Conservation (phyloP, 2,113 vertebrate species). For the Zosterops hypoxanthus region DNA sequence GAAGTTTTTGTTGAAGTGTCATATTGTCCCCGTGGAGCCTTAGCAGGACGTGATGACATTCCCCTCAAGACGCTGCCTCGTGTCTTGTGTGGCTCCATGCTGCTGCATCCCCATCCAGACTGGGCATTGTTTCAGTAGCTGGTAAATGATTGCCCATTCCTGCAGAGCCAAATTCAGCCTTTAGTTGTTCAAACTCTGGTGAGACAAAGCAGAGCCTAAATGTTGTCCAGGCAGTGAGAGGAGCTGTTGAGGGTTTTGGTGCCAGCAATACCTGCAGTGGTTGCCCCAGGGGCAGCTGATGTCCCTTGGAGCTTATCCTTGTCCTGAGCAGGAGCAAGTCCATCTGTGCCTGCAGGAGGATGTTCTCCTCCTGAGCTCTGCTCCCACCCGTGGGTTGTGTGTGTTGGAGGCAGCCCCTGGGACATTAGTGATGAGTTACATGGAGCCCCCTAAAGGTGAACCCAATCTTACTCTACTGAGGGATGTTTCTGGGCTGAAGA, state of each 20-base stretch:
- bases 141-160: neutral
- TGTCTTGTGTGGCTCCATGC: neutral
- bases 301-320: neutral
- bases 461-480: accelerated
- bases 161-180: neutral
- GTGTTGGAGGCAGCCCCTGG: neutral
- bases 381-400: neutral
- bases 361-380: neutral
- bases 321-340: neutral
- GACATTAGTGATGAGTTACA: accelerated
- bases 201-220: neutral
- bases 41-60: neutral
- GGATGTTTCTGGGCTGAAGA: neutral
- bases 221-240: neutral
- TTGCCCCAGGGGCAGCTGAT: neutral
- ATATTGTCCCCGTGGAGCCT: neutral
- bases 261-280: neutral
- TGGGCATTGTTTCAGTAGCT: neutral
- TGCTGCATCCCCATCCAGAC: neutral
- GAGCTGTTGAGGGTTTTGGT: neutral
- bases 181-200: neutral
- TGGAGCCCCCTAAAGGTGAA: neutral
- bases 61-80: neutral
- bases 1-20: neutral
- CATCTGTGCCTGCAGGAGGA: neutral